Conservation (phyloP, 1,140 invertebrate species). For the Aphaenogaster ashmeadi region DNA sequence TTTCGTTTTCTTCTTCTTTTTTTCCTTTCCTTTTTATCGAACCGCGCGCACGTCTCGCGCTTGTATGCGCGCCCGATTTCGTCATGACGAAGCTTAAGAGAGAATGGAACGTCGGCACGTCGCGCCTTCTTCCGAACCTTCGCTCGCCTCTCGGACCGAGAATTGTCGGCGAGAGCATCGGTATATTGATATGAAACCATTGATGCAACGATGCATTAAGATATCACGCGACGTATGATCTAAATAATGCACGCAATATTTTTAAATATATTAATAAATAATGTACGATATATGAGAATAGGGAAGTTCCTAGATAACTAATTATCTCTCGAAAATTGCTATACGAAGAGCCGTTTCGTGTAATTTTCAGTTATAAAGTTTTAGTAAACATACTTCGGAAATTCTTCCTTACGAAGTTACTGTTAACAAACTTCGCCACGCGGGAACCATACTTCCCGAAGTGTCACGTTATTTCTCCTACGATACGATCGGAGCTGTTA, state of each 20-base stretch:
- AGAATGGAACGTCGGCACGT: slow-evolving; percentile 64
- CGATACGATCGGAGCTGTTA: not conserved
- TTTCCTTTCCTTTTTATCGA: not conserved
- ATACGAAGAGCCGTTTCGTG: not conserved
- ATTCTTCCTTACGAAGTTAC: slow-evolving; percentile 10
- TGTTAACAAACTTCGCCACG: not conserved
- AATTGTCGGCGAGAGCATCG: slow-evolving; percentile 15
- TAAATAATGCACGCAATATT: not conserved
- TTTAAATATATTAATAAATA: not conserved
- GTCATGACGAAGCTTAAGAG: slow-evolving; percentile 66
- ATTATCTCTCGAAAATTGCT: slow-evolving; percentile 10
- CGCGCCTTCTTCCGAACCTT: not conserved
- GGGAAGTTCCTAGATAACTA: not conserved
- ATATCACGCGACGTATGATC: not conserved
- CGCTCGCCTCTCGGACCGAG: not conserved
- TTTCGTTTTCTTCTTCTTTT: slow-evolving; percentile 19
- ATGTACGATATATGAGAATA: not conserved
- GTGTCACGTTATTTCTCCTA: not conserved
- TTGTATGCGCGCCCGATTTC: not conserved
- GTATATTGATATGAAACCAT: not conserved
- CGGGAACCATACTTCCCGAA: slow-evolving; percentile 4
- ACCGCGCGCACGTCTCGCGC: not conserved
- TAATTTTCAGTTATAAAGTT: slow-evolving; percentile 1
- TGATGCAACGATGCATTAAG: not conserved
- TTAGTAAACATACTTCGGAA: not conserved